Conservation (phyloP, 2,797 vertebrate genomes). For the Phataginus tricuspis region DNA sequence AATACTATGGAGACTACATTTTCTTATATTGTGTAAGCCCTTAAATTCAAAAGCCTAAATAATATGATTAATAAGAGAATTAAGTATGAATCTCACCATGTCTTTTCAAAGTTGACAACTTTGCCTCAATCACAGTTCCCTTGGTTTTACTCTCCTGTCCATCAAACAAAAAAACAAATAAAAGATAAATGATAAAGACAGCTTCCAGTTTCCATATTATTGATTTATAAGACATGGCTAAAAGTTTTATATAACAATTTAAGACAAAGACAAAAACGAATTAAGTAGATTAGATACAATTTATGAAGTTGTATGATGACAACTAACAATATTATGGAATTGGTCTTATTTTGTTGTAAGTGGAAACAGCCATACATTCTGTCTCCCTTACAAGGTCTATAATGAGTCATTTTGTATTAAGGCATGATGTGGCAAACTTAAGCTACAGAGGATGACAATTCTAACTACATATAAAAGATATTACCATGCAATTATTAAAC, state of each 20-base stretch:
- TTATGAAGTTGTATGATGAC: not conserved
- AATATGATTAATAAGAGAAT: not conserved
- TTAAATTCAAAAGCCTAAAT: not conserved
- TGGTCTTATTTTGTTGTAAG: not conserved
- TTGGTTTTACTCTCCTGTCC: rapidly evolving
- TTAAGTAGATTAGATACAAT: conserved; percentile 53
- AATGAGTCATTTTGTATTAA: not conserved
- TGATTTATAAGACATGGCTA: conserved; percentile 28
- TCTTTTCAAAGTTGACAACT: not conserved
- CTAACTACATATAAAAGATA: not conserved
- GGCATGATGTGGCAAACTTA: not conserved
- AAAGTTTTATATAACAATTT: conserved; percentile 43
- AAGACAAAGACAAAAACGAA: conserved; percentile 37
- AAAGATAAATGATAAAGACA: not conserved
- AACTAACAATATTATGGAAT: not conserved
- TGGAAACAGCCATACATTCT: not conserved
- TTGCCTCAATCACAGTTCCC: not conserved
- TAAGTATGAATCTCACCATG: not conserved
- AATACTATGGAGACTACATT: not conserved
- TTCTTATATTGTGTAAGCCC: not conserved
- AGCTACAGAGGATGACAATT: not conserved
- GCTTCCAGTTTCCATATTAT: not conserved
- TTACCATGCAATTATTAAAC: not conserved
- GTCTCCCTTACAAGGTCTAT: not conserved
- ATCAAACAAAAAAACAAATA: not conserved